Evolutionary conservation across 2,797 vertebrate species (phyloP).

Genomic region (Margarornis squamiger): DNA sequence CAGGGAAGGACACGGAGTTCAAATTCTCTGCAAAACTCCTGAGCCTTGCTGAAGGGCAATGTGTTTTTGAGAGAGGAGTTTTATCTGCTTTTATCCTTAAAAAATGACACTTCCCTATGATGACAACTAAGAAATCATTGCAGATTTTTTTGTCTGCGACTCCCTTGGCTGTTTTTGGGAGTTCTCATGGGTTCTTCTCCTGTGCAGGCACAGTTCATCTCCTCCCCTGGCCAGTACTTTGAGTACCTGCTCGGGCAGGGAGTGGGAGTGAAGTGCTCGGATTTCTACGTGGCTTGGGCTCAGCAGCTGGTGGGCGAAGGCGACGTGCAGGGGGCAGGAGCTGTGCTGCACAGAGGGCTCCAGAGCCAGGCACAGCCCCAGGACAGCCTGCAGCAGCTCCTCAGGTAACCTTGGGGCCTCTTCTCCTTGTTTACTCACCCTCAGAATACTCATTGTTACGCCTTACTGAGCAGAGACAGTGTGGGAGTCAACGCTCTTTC

Average conservation of each 20-base stretch:
- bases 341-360: slow-evolving; percentile 81
- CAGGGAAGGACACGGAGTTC: accelerated
- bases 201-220: slow-evolving; percentile 80
- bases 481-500: too few species aligned
- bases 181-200: background rate
- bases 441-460: background rate
- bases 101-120: accelerated
- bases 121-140: accelerated
- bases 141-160: background rate
- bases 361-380: slow-evolving; percentile 84
- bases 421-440: background rate
- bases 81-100: background rate
- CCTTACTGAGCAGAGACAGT: accelerated
- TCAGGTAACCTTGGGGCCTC: slow-evolving; percentile 67
- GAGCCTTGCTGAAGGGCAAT: background rate
- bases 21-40: background rate
- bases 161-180: background rate
- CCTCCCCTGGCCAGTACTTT: slow-evolving; percentile 81
- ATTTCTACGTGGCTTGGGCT: slow-evolving; percentile 88
- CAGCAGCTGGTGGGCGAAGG: slow-evolving; percentile 78
- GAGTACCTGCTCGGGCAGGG: slow-evolving; percentile 79
- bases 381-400: slow-evolving; percentile 78
- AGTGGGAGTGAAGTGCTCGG: slow-evolving; percentile 76
- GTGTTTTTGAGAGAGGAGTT: too few species aligned
- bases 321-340: slow-evolving; percentile 72